A percentile compares a stretch with the other conserved stretches of the same genome.
phyloP scores from a whole-genome alignment of 2,888 invertebrate species.

The Koerneria pararmatus region DNA sequence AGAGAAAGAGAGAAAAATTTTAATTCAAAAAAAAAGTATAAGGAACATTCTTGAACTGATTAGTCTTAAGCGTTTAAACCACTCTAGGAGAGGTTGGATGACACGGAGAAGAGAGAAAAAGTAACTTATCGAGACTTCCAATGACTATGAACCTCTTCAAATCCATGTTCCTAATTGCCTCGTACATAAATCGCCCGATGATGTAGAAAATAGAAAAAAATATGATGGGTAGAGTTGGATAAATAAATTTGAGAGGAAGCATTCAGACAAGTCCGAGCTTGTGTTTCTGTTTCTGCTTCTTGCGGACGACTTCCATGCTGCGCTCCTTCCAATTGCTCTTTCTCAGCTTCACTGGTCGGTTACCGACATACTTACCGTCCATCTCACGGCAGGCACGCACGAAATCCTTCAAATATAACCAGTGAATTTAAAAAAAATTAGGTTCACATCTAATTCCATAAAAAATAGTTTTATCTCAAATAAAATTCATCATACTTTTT shows the following conservation, averaged over 20 bases:
- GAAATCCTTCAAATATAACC: conserved; percentile 94
- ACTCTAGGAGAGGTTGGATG: not conserved
- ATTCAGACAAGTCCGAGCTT: conserved; percentile 69
- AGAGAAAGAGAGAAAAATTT: not conserved
- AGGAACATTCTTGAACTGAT: not conserved
- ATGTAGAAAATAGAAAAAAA: no score
- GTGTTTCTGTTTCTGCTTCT: conserved; percentile 91
- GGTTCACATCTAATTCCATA: not conserved
- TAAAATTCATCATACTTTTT: not conserved
- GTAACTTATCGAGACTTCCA: not conserved
- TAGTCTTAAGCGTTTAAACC: not conserved
- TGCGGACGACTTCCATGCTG: conserved; percentile 84
- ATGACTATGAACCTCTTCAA: no score
- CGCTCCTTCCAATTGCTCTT: conserved; percentile 92
- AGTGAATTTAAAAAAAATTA: conserved; percentile 66
- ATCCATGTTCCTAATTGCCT: no score
- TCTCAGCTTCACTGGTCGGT: conserved; percentile 90
- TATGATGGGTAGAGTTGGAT: not conserved
- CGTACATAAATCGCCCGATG: no score
- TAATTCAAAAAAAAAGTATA: not conserved
- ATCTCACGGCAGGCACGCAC: conserved; percentile 98
- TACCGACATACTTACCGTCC: conserved; percentile 98
- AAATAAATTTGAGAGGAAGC: conserved; percentile 6
- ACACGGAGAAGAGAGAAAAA: not conserved
- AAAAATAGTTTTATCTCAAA: not conserved